Evolutionary conservation across 2,888 invertebrate species (phyloP).

Genomic region (Hyppa rectilinea): DNA sequence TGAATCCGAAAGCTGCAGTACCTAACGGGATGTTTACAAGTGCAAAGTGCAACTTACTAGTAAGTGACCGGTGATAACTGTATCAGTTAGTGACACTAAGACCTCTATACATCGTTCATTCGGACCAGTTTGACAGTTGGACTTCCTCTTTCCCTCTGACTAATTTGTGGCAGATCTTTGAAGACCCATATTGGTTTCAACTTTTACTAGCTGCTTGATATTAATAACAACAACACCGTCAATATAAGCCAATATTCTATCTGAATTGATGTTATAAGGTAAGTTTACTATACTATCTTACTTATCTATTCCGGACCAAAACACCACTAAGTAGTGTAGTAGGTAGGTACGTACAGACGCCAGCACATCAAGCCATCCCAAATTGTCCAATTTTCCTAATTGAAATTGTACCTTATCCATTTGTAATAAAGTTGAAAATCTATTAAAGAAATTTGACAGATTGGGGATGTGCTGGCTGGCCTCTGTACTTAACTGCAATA

Average conservation of each 20-base stretch:
- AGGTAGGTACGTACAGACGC: no score
- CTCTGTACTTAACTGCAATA: no score
- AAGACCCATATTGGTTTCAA: neutral
- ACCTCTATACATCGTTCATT: neutral
- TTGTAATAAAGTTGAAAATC: no score
- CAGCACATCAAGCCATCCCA: no score
- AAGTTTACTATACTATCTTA: neutral
- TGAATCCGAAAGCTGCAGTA: conserved; percentile 22
- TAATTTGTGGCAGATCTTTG: neutral
- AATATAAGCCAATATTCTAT: neutral
- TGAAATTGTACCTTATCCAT: no score
- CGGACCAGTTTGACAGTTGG: neutral
- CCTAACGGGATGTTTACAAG: conserved; percentile 33
- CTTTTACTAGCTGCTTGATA: no score
- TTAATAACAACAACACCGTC: no score
- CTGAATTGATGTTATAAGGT: neutral
- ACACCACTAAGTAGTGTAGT: no score
- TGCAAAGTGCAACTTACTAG: conserved; percentile 47
- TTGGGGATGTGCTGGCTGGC: no score
- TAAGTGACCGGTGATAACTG: conserved; percentile 25
- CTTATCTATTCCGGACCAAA: neutral
- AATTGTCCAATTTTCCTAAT: no score
- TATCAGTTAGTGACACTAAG: conserved; percentile 22
- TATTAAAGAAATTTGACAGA: no score
- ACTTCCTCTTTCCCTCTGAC: neutral